A percentile compares a stretch with the other conserved stretches of the same genome.
phyloP scores from a whole-genome alignment of 2,888 invertebrate genomes.

The Acrobasis suavella region DNA sequence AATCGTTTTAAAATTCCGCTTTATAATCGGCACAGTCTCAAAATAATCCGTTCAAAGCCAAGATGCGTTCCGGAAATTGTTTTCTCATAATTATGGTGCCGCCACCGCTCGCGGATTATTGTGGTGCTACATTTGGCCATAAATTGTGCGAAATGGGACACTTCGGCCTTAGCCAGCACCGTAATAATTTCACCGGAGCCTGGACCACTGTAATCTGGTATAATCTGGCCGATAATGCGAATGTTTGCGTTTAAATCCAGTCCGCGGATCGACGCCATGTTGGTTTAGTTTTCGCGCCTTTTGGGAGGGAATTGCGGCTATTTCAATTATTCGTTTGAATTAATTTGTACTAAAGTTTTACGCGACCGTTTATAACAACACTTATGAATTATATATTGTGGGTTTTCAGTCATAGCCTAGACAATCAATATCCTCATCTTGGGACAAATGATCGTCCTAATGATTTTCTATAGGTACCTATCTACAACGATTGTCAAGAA shows the following conservation, averaged over 20 bases:
- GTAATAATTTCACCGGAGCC: conserved; percentile 74
- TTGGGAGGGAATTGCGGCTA: conserved; percentile 62
- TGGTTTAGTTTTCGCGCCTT: conserved; percentile 67
- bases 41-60: conserved; percentile 66
- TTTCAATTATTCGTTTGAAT: conserved; percentile 39
- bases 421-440: too few species aligned
- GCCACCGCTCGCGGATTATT: conserved; percentile 66
- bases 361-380: too few species aligned
- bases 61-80: conserved; percentile 79
- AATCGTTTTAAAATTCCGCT: neutral
- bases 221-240: conserved; percentile 80
- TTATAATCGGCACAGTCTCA: conserved; percentile 26
- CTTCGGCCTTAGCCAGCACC: conserved; percentile 74
- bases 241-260: conserved; percentile 74
- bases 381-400: too few species aligned
- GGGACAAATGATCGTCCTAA: too few species aligned
- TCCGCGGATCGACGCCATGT: conserved; percentile 60
- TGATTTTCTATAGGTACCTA: too few species aligned
- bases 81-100: conserved; percentile 80
- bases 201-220: conserved; percentile 79
- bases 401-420: too few species aligned
- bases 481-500: too few species aligned
- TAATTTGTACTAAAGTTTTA: conserved; percentile 18
- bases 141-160: conserved; percentile 79
- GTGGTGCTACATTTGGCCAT: conserved; percentile 77